Base-by-base conservation (phyloP, 2,113 vertebrate species). In the Pelvicachromis taeniatus region DNA sequence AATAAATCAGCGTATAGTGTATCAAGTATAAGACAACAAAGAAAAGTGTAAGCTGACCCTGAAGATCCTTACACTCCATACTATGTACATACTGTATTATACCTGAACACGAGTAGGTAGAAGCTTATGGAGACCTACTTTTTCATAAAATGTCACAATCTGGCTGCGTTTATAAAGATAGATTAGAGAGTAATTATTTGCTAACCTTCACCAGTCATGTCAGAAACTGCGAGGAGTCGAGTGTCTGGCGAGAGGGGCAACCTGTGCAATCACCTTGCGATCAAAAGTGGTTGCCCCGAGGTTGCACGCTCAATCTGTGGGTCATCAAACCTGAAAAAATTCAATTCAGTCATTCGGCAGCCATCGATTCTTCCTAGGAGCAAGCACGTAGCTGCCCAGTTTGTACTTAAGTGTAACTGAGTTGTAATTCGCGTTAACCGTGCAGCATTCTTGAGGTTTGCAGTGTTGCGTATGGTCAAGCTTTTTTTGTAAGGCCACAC, bases 161-260 rank as follows among this genome's bases (percentile, higher is more conserved):
- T 48, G 40, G 11, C 21, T 73, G 65, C 2, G 0, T 0, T 21
- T 29, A 2, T 73, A 4, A 48, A 17, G 33, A 35, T 0, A 0
- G 31, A 63, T 48, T 73, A 70, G 40, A 48, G 13, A 17, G 65
- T 17, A 19, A 73, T 73, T 73, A 73, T 48, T 73, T 48, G 23
- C 9, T 2, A 73, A 73, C 9, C 0, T 73, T 48, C 10, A 17
- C 65, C 40, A 3, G 21, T 29, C 42, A 9, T 5, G 23, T 29
- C 65, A 48, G 40, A 70, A 2, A 0, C 38, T 35, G 31, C n/a
- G 58, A 61, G 31, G 31, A 61, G n/a, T 61, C 4, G 19, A 33
- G 7, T 33, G 33, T 33, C 33, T 33, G 7, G 33, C 7, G 6
- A 11, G 33, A 63, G 0, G 9, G 31, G 17, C 5, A 13, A 63